Evolutionary conservation across 2,113 vertebrate genomes (phyloP).

Genomic region (Prolemur simus): DNA sequence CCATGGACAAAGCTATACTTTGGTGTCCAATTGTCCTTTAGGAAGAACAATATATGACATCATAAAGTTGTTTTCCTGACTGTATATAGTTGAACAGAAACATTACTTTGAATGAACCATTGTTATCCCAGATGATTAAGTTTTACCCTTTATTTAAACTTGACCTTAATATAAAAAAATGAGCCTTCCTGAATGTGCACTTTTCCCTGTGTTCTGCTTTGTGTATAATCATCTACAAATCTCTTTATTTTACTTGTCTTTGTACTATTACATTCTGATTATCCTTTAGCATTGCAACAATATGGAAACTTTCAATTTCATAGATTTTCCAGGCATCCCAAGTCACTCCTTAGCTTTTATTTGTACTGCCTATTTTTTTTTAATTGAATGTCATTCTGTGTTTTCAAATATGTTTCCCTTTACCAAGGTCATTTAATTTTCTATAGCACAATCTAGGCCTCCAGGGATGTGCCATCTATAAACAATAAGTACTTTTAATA

Average conservation of each 20-base stretch:
- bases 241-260: neutral
- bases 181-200: neutral
- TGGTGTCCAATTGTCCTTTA: neutral
- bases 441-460: neutral
- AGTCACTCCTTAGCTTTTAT: neutral
- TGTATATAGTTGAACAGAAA: neutral
- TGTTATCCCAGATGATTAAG: neutral
- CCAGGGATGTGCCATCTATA: neutral
- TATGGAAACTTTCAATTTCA: neutral
- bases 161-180: neutral
- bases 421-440: constrained; percentile 15
- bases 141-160: neutral
- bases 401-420: constrained; percentile 1
- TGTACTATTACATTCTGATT: neutral
- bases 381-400: neutral
- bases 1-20: neutral
- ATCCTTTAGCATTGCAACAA: neutral
- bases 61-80: neutral
- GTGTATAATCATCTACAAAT: neutral
- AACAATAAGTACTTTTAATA: neutral
- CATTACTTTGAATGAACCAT: neutral
- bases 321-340: neutral
- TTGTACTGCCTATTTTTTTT: neutral
- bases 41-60: neutral
- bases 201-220: neutral